Evolutionary conservation across 2,113 vertebrate species (phyloP).

Genomic region (Talpa occidentalis): DNA sequence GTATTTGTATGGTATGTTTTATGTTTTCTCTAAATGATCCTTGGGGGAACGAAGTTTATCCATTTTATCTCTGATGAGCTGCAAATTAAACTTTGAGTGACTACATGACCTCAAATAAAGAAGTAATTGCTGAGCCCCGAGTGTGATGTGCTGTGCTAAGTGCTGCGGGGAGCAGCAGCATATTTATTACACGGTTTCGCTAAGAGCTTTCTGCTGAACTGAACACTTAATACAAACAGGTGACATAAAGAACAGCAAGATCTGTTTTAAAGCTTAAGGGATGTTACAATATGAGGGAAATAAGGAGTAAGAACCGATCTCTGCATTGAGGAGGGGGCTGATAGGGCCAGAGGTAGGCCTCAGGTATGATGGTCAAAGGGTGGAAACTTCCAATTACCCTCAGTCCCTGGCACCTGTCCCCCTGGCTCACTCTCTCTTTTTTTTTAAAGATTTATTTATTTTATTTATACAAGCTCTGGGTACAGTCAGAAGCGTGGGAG

Average conservation of each 20-base stretch:
- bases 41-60: conserved; percentile 58
- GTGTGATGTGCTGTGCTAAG: neutral
- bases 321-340: neutral
- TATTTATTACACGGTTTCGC: neutral
- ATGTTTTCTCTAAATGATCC: conserved; percentile 58
- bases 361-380: neutral
- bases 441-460: no score
- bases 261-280: neutral
- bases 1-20: neutral
- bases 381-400: neutral
- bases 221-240: neutral
- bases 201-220: conserved; percentile 12
- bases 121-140: neutral
- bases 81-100: conserved; percentile 66
- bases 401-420: neutral
- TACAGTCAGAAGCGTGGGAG: no score
- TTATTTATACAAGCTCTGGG: no score
- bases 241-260: neutral
- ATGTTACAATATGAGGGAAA: conserved; percentile 23
- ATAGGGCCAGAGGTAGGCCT: neutral
- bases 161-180: neutral
- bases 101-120: neutral
- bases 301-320: neutral
- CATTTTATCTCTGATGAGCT: conserved; percentile 49
- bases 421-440: no score